phyloP scores from a whole-genome alignment of 1,140 invertebrate species.

The Oppia nitens region DNA sequence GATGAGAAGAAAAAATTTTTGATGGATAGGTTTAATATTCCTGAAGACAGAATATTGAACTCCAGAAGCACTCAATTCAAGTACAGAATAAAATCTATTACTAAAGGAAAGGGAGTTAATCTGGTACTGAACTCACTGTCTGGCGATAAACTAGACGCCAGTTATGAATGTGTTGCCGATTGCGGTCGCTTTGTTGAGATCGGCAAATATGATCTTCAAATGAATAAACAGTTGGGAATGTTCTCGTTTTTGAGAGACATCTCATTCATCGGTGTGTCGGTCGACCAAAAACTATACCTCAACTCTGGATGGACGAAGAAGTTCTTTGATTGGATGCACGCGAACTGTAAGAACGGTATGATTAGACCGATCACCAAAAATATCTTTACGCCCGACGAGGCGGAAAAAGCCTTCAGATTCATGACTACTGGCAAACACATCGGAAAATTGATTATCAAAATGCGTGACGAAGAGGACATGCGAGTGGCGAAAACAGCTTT shows the following conservation, averaged over 20 bases:
- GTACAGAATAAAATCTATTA: constrained; percentile 23
- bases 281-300: background rate
- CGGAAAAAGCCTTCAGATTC: constrained; percentile 74
- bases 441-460: constrained; percentile 62
- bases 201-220: too few relatives aligned
- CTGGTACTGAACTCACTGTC: constrained; percentile 82
- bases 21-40: constrained; percentile 32
- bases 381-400: constrained; percentile 48
- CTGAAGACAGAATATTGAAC: constrained; percentile 34
- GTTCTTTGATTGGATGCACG: constrained; percentile 63
- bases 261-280: too few relatives aligned
- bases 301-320: constrained; percentile 25
- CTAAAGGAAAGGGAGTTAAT: constrained; percentile 58
- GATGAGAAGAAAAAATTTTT: constrained; percentile 33
- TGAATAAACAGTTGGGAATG: too few relatives aligned
- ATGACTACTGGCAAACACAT: constrained; percentile 94
- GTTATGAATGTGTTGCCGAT: too few relatives aligned
- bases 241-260: too few relatives aligned
- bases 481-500: constrained; percentile 30
- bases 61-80: constrained; percentile 39
- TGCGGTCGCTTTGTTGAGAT: too few relatives aligned
- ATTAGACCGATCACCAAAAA: constrained; percentile 61
- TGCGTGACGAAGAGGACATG: constrained; percentile 36
- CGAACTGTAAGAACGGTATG: constrained; percentile 61
- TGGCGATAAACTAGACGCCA: too few relatives aligned